phyloP scores from a whole-genome alignment of 2,888 invertebrate genomes.

The Xanthia icteritia region DNA sequence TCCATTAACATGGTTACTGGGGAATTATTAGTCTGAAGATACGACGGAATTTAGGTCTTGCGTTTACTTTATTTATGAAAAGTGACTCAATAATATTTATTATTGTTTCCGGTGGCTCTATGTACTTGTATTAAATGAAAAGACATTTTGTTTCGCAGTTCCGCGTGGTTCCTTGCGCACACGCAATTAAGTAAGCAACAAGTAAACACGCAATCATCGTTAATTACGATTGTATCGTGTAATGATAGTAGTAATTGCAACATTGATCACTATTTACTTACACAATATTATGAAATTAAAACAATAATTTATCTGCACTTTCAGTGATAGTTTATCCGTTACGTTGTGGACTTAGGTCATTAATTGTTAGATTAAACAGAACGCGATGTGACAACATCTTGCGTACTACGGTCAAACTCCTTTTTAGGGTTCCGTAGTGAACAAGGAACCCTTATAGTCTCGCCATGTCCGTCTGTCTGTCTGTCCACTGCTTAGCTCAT shows the following conservation, averaged over 20 bases:
- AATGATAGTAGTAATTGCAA: slow-evolving; percentile 53
- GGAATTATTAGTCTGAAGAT: slow-evolving; percentile 39
- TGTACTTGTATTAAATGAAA: slow-evolving; percentile 12
- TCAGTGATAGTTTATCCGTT: slow-evolving; percentile 39
- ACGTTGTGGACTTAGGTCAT: slow-evolving; percentile 33
- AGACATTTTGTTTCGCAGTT: slow-evolving; percentile 18
- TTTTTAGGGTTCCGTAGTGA: background rate
- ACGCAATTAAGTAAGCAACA: slow-evolving; percentile 55
- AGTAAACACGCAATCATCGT: slow-evolving; percentile 55
- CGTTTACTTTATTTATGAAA: slow-evolving; percentile 9
- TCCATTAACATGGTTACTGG: slow-evolving; percentile 54
- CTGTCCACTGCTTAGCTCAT: no score
- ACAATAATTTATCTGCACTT: slow-evolving; percentile 56
- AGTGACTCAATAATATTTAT: slow-evolving; percentile 17
- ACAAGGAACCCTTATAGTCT: no score
- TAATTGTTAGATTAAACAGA: slow-evolving; percentile 13
- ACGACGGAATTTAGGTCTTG: slow-evolving; percentile 17
- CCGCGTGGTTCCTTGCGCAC: slow-evolving; percentile 33
- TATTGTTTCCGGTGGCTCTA: slow-evolving; percentile 14
- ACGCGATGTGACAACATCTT: slow-evolving; percentile 27
- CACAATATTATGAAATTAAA: slow-evolving; percentile 64
- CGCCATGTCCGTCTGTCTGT: no score
- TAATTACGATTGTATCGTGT: slow-evolving; percentile 55
- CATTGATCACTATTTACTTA: slow-evolving; percentile 55
- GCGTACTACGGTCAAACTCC: background rate